Percentiles rank a stretch among this genome's conserved stretches.
These are phyloP conservation scores for Karalla daura DNA, from an alignment of 2,797 vertebrate genomes.

Conservation along the genomic window DNA sequence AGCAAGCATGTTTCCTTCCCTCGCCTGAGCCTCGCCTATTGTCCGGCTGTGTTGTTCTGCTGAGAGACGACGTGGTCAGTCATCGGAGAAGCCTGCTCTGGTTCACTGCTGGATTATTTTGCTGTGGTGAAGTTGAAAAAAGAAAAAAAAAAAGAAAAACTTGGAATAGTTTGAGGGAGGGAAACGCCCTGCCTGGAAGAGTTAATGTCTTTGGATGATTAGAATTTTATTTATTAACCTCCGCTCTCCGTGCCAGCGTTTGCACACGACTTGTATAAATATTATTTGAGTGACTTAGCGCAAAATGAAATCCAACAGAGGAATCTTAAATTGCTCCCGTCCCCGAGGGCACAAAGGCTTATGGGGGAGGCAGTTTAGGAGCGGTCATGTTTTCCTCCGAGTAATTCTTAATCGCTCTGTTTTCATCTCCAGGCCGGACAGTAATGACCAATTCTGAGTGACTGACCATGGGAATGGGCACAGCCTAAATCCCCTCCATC, in stretches of 20 bases:
- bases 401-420: conserved; percentile 69
- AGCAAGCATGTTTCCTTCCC: conserved; percentile 44
- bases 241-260: background rate
- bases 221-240: background rate
- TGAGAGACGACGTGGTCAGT: conserved; percentile 43
- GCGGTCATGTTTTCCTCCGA: conserved; percentile 48
- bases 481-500: conserved; percentile 74
- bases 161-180: background rate
- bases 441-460: conserved; percentile 74
- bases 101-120: conserved; percentile 33
- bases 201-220: background rate
- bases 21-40: conserved; percentile 42
- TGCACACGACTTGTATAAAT: background rate
- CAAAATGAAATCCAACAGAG: conserved; percentile 5
- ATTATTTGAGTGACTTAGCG: conserved; percentile 1
- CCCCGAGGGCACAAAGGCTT: conserved; percentile 18
- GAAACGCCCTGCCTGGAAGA: background rate
- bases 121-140: conserved; percentile 22
- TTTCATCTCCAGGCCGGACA: conserved; percentile 65
- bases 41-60: conserved; percentile 36
- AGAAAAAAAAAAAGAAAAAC: no score
- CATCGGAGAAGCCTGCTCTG: conserved; percentile 55
- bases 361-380: conserved; percentile 17
- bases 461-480: conserved; percentile 76
- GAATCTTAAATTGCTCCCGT: conserved; percentile 12